A percentile compares a stretch with the other conserved stretches of the same genome.
Conservation (phyloP, 2,888 invertebrate species). For the Drosophila lacicola region DNA sequence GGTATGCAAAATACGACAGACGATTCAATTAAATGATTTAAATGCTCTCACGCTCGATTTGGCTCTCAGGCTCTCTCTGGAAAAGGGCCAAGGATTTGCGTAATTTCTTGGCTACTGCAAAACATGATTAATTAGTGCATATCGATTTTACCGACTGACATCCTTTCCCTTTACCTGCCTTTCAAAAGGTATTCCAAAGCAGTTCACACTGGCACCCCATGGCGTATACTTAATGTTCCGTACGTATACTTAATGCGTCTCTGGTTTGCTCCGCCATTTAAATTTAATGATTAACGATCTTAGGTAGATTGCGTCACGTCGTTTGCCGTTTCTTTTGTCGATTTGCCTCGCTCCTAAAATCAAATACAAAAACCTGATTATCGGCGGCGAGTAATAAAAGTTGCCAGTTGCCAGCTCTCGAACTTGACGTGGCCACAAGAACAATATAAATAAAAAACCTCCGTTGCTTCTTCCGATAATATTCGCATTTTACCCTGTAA, state of each 20-base stretch:
- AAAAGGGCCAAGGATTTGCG: too few relatives aligned
- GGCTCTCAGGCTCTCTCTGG: too few relatives aligned
- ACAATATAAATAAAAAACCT: slow-evolving; percentile 4
- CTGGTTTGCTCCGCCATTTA: slow-evolving; percentile 2
- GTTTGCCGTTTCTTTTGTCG: slow-evolving; percentile 15
- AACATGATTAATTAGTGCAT: slow-evolving; percentile 49
- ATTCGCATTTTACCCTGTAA: slow-evolving; percentile 23
- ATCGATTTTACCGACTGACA: slow-evolving; percentile 20
- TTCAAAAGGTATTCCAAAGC: too few relatives aligned
- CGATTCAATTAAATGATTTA: slow-evolving; percentile 36
- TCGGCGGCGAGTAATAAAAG: slow-evolving; percentile 32
- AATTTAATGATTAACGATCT: slow-evolving; percentile 44
- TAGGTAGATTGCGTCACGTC: slow-evolving; percentile 42
- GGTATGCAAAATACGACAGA: slow-evolving; percentile 18
- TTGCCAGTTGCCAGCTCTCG: slow-evolving; percentile 16
- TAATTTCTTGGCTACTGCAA: slow-evolving; percentile 1
- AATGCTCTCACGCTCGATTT: slow-evolving; percentile 3
- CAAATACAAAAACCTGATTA: slow-evolving; percentile 33
- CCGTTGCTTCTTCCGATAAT: slow-evolving; percentile 24
- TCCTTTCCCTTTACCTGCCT: slow-evolving; percentile 13
- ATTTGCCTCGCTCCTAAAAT: slow-evolving; percentile 22
- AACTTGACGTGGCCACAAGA: slow-evolving; percentile 23
- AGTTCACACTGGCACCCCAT: background rate
- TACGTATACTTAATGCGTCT: background rate
- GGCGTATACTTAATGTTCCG: slow-evolving; percentile 39